Conservation (phyloP, 2,113 vertebrate species). For the Ellobius talpinus region DNA sequence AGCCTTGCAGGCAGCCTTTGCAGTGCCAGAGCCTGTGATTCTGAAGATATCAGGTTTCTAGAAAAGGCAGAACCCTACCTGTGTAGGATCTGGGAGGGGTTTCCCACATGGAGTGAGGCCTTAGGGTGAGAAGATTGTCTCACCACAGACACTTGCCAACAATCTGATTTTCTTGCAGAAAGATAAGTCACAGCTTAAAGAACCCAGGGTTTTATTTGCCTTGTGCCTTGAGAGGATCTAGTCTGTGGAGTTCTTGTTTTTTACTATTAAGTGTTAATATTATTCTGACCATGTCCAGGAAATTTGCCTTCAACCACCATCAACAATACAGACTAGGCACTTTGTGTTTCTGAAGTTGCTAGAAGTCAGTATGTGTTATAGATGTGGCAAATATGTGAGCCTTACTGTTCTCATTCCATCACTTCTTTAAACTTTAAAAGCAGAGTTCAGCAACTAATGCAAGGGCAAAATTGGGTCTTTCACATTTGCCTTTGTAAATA, state of each 20-base stretch:
- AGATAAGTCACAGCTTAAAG: conserved; percentile 46
- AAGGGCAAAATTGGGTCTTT: not conserved
- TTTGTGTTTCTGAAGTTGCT: conserved; percentile 19
- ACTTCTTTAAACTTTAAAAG: not conserved
- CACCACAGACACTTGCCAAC: conserved; percentile 25
- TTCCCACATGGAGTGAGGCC: conserved; percentile 60
- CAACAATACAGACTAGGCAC: not conserved
- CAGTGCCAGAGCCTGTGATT: conserved; percentile 36
- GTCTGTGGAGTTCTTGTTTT: conserved; percentile 13
- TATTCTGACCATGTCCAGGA: not conserved
- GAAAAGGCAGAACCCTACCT: conserved; percentile 68
- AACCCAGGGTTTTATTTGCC: conserved; percentile 43
- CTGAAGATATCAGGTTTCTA: conserved; percentile 62
- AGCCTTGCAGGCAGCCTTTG: not conserved
- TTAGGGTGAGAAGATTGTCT: conserved; percentile 50
- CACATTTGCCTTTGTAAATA: conserved; percentile 11
- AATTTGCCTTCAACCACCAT: conserved; percentile 1
- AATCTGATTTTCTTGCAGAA: conserved; percentile 28
- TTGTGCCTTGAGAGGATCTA: not conserved
- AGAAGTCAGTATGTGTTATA: not conserved
- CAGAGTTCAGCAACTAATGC: not conserved
- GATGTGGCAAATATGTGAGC: not conserved
- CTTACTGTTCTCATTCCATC: conserved; percentile 12
- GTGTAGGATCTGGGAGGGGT: conserved; percentile 37
- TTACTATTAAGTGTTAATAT: conserved; percentile 16